Evolutionary conservation across 1,140 invertebrate species (phyloP), one percentile per base, ranked within the genome.

Genomic region (Dreissena rostriformis): DNA sequence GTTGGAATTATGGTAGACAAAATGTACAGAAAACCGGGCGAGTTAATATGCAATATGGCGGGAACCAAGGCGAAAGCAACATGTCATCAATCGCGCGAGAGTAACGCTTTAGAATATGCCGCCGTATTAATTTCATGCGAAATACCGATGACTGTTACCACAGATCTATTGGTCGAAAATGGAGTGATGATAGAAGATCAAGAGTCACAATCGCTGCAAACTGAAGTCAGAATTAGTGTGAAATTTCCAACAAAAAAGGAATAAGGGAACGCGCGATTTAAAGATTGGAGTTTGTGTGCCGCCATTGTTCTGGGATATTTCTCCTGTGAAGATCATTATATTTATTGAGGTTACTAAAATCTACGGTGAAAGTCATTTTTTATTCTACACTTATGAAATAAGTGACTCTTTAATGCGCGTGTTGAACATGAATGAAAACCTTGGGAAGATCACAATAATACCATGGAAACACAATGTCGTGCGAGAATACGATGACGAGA

Each of bases 311-410:
- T 91, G 91, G 15, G 65, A 90, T 51, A 88, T 91, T 49, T 80
- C 77, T 15, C 61, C 89, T 39, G 82, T 80, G 22, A 83, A 80
- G 39, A 39, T 93, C 0, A 79, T 93, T 39, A 87, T 92, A 61
- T 93, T 92, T 83, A 84, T 93, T 51, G 92, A 93, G 84, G 55
- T 92, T 26, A 87, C 81, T 67, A 86, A 88, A 72, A 70, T 93
- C 63, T 84, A 93, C 49, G 91, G 92, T n/a, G 91, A 87, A 11
- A 63, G 87, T 66, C 85, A 90, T 84, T 85, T 93, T 17, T 88
- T 89, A 49, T 86, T 93, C 66, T 93, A 93, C 78, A 79, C 85
- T 12, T 68, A 89, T 55, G 74, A 90, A 61, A 61, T 88, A 8
- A 87, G 88, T 4, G 76, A 82, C 24, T 87, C 88, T 28, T 78